Evolutionary conservation across 2,797 vertebrate genomes (phyloP), one percentile per base, ranked within the genome.

Genomic region (Pipistrellus kuhlii): DNA sequence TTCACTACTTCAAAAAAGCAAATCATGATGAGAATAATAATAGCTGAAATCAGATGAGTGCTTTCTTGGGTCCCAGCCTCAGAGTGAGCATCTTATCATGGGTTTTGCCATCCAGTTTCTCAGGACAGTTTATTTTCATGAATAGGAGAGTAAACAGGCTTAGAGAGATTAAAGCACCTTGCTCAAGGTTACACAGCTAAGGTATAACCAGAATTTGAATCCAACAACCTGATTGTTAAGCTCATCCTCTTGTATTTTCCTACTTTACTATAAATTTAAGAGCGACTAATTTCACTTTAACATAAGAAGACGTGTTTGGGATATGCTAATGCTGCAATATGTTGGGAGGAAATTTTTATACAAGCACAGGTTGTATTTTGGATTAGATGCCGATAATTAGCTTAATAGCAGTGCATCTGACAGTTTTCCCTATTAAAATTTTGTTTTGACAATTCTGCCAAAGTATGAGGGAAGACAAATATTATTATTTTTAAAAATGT

Each of bases 341-440:
- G 17, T 44, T 76, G 32, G 12, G 80, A 53, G 83, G 72, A 17
- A 27, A 13, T 35, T 59, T 73, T 53, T 51, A 3, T 15, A 51
- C 30, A 17, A 53, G 53, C 21, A 15, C 35, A 69, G 20, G 77
- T 44, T 85, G n/a, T 30, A 3, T 48, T 92, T 46, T 27, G 41
- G 72, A 51, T 14, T 77, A 82, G 90, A 89, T 77, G 95, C 95
- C 69, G 44, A 87, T 72, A 92, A 96, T 96, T 96, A 96, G 95
- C 96, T 35, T 25, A 59, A 78, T 18, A 93, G 96, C 96, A 95
- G 93, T 4, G 98, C 98, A 98, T 98, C 97, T 98, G 98, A 98
- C 98, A 98, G 98, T 98, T 98, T 98, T 98, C 98, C 98, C 98
- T 97, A 96, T 98, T 98, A 95, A 95, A 88, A 92, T 41, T 96